Evolutionary conservation across 2,797 vertebrate genomes (phyloP).

Genomic region (Mus spretus): DNA sequence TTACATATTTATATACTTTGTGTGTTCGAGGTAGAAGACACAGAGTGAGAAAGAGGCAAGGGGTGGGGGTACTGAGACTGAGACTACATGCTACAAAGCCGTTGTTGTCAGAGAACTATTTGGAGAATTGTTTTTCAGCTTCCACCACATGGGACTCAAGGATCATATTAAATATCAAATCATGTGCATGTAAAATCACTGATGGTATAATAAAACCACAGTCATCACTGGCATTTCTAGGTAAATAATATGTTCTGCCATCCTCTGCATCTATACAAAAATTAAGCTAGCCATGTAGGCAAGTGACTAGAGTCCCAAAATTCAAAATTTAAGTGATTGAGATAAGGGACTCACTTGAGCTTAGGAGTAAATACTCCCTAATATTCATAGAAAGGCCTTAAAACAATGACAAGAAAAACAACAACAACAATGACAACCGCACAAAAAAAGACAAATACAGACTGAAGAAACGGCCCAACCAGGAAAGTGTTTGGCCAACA

Average conservation of each 20-base stretch:
- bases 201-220: neutral
- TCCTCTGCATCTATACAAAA: neutral
- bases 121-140: neutral
- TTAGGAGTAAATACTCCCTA: neutral
- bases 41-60: accelerated
- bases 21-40: too few relatives aligned
- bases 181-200: neutral
- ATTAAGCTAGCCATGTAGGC: neutral
- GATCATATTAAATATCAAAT: neutral
- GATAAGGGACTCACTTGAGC: neutral
- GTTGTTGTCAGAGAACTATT: neutral
- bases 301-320: neutral
- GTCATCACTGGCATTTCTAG: neutral
- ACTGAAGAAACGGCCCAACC: neutral
- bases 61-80: neutral
- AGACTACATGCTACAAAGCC: neutral
- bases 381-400: too few relatives aligned
- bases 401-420: neutral
- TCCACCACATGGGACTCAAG: neutral
- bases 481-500: neutral
- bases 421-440: too few relatives aligned
- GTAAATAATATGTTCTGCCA: neutral
- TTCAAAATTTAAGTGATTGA: neutral
- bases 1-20: neutral
- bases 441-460: neutral